These are phyloP conservation scores for Campoletis raptor DNA, from an alignment of 2,888 invertebrate genomes.

Conservation along the genomic window DNA sequence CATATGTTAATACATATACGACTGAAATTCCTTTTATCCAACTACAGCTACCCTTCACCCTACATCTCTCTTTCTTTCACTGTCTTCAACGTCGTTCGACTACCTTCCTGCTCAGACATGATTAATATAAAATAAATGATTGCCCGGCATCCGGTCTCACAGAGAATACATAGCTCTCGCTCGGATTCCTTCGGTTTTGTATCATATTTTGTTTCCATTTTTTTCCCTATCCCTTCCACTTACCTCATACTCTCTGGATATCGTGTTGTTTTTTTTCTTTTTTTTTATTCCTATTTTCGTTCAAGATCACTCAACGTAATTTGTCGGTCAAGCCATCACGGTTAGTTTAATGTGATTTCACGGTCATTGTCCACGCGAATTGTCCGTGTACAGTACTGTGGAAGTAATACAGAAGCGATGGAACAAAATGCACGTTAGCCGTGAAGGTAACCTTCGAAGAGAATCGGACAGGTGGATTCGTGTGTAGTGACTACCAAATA, in stretches of 20 bases:
- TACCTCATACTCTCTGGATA: constrained; percentile 9
- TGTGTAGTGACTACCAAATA: constrained; percentile 3
- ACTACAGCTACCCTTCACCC: constrained; percentile 64
- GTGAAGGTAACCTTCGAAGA: constrained; percentile 29
- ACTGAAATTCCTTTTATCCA: constrained; percentile 73
- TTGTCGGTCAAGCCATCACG: constrained; percentile 83
- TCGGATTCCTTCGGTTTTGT: constrained; percentile 73
- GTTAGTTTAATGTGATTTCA: constrained; percentile 84
- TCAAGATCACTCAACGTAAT: constrained; percentile 83
- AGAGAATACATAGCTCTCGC: constrained; percentile 73
- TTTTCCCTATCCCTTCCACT: constrained; percentile 67
- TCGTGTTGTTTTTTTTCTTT: constrained; percentile 31
- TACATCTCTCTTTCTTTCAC: constrained; percentile 43
- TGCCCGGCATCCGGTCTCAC: constrained; percentile 84
- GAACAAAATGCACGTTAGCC: constrained; percentile 40
- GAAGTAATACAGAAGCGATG: constrained; percentile 46
- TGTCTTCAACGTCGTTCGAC: constrained; percentile 69
- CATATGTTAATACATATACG: constrained; percentile 20
- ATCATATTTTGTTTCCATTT: constrained; percentile 56
- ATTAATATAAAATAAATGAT: constrained; percentile 85
- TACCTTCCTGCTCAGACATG: constrained; percentile 81
- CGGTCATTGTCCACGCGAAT: constrained; percentile 83
- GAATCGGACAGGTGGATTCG: constrained; percentile 45
- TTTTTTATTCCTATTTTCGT: constrained; percentile 69
- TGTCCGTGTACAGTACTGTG: constrained; percentile 70